These are phyloP conservation scores for Aradus depressus DNA, from an alignment of 2,888 invertebrate genomes.

Conservation along the genomic window DNA sequence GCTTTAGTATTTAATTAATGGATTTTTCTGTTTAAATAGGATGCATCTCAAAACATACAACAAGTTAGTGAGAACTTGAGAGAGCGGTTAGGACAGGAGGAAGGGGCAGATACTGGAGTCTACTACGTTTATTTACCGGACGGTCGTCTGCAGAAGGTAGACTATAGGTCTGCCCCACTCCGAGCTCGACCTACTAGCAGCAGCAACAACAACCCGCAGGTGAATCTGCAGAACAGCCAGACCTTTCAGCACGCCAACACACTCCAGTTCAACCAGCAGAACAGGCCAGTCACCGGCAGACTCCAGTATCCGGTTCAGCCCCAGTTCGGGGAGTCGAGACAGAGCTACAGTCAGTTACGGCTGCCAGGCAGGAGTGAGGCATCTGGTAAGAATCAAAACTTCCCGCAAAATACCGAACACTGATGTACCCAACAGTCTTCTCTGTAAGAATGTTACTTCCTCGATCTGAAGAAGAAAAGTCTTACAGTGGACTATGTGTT, in stretches of 20 bases:
- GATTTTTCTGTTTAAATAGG: background rate
- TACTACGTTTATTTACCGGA: constrained; percentile 23
- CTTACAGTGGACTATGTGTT: no score
- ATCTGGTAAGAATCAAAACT: no score
- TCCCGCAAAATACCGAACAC: no score
- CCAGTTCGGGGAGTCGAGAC: background rate
- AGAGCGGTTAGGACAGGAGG: constrained; percentile 14
- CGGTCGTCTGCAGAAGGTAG: constrained; percentile 22
- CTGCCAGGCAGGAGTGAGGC: no score
- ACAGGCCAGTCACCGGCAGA: constrained; percentile 4
- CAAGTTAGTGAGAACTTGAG: constrained; percentile 17
- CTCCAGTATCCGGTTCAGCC: background rate
- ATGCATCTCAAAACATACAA: constrained; percentile 11
- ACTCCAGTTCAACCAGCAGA: constrained; percentile 9
- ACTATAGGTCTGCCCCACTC: constrained; percentile 20
- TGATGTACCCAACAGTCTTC: no score
- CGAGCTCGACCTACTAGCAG: constrained; percentile 1
- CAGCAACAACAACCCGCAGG: constrained; percentile 4
- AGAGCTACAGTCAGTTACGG: background rate
- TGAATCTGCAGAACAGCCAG: constrained; percentile 6
- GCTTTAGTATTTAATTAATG: background rate
- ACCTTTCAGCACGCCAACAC: constrained; percentile 4
- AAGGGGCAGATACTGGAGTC: constrained; percentile 18
- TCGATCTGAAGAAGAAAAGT: no score
- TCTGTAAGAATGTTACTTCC: no score